These are phyloP conservation scores for Podarcis lilfordi DNA, from an alignment of 2,797 vertebrate genomes.

Conservation along the genomic window DNA sequence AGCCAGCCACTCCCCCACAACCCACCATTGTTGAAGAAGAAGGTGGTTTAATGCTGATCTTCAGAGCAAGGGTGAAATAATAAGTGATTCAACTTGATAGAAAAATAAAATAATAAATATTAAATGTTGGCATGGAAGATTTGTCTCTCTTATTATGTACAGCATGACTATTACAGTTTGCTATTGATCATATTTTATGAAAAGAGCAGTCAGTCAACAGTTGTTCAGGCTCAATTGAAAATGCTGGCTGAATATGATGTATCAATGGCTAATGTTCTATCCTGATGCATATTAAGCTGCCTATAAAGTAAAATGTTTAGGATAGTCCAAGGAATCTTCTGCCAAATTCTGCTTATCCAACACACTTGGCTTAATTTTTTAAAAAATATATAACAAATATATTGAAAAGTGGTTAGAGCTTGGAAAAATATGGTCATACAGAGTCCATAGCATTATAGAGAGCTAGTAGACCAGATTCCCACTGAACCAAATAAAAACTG, in stretches of 20 bases:
- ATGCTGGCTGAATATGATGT: slow-evolving; percentile 33
- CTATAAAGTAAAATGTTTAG: slow-evolving; percentile 32
- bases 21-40: too few relatives aligned
- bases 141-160: not conserved
- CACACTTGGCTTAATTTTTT: not conserved
- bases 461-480: not conserved
- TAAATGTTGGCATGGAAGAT: not conserved
- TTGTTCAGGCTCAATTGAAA: slow-evolving; percentile 22
- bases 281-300: not conserved
- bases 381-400: not conserved
- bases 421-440: not conserved
- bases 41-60: not conserved
- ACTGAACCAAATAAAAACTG: not conserved
- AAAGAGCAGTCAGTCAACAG: slow-evolving; percentile 22
- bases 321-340: slow-evolving; percentile 5
- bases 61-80: not conserved
- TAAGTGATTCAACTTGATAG: not conserved
- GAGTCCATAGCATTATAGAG: not conserved
- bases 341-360: not conserved
- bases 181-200: slow-evolving; percentile 24
- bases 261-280: slow-evolving; percentile 24
- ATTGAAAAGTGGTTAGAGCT: not conserved
- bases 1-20: not conserved
- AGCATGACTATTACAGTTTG: not conserved
- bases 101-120: not conserved